A percentile compares a stretch with the other conserved stretches of the same genome.
Conservation (phyloP, 2,797 vertebrate genomes). For the Xerus rutilus region DNA sequence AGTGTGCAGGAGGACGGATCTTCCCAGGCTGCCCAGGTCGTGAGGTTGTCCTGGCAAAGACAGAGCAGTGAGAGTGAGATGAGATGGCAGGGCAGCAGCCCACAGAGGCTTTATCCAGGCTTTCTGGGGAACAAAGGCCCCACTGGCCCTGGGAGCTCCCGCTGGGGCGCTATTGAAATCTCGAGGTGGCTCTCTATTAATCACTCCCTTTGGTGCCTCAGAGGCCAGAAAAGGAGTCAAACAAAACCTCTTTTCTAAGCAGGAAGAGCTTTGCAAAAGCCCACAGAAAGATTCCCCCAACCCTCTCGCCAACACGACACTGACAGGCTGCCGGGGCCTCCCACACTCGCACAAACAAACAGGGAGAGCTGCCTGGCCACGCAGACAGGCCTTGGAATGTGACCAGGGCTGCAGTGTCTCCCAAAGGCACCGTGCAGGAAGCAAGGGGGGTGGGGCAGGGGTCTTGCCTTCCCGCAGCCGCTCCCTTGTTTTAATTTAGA, state of each 20-base stretch:
- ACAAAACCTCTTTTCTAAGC: conserved; percentile 75
- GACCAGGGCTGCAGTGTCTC: background rate
- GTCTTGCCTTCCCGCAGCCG: background rate
- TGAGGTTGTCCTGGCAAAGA: conserved; percentile 58
- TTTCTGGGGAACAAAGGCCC: conserved; percentile 37
- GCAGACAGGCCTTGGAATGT: background rate
- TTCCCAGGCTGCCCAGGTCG: conserved; percentile 44
- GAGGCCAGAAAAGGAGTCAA: conserved; percentile 36
- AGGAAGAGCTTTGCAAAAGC: background rate
- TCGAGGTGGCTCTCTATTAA: conserved; percentile 25
- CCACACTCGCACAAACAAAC: background rate
- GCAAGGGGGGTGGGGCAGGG: background rate
- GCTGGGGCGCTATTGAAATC: conserved; percentile 42
- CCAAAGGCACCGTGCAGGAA: rapidly evolving
- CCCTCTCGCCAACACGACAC: background rate
- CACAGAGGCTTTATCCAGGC: background rate
- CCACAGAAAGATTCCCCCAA: background rate
- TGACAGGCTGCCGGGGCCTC: background rate
- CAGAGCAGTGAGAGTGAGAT: background rate
- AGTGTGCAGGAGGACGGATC: background rate
- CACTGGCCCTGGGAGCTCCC: background rate
- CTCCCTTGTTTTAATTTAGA: background rate
- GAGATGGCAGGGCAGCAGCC: background rate
- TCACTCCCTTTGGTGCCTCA: conserved; percentile 44
- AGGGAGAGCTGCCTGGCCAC: background rate